Conservation (phyloP, 2,888 invertebrate species). For the Heliconius charithonia region DNA sequence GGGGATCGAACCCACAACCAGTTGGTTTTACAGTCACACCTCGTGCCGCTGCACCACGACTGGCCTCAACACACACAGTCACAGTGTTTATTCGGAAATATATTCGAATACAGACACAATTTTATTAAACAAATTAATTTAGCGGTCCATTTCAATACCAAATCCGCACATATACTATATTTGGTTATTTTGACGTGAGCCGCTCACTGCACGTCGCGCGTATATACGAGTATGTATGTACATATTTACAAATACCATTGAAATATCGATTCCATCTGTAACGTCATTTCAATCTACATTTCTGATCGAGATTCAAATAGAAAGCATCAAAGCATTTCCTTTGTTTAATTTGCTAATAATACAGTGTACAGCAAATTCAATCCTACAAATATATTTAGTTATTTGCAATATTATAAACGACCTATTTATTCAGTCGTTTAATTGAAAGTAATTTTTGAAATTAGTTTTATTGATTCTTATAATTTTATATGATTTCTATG, state of each 20-base stretch:
- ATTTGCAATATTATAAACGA: background rate
- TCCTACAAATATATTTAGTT: background rate
- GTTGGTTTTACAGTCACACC: no score
- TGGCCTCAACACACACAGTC: no score
- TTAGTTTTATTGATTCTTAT: no score
- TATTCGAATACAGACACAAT: no score
- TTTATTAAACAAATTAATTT: background rate
- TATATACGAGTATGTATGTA: background rate
- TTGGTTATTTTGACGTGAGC: background rate
- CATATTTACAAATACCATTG: background rate
- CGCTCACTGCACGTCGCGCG: background rate
- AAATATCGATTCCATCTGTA: background rate
- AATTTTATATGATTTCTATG: no score
- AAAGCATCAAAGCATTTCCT: background rate
- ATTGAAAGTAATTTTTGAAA: no score
- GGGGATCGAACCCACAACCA: no score
- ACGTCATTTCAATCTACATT: conserved; percentile 7
- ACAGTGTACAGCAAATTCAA: background rate
- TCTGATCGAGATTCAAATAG: conserved; percentile 2
- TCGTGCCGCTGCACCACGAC: no score
- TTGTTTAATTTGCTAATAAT: background rate
- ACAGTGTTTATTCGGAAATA: no score
- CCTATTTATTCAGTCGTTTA: background rate
- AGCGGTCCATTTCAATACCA: background rate
- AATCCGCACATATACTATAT: background rate